These are phyloP conservation scores for Brassicogethes aeneus DNA, from an alignment of 2,888 invertebrate genomes.

Conservation along the genomic window DNA sequence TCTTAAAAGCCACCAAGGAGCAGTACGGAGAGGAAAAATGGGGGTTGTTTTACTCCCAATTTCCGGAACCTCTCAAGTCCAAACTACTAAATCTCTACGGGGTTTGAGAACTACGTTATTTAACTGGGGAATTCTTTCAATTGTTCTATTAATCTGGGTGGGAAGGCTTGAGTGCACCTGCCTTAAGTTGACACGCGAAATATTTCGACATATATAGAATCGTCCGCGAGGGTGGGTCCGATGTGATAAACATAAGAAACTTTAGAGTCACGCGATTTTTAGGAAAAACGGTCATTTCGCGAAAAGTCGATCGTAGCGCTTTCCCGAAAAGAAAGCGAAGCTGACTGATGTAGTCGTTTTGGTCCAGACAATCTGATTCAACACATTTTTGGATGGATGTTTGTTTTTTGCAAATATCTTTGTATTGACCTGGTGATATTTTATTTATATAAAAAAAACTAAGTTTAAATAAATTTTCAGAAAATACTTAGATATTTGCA, in stretches of 20 bases:
- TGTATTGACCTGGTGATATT: no score
- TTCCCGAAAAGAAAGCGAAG: no score
- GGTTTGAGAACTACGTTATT: constrained; percentile 25
- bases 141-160: constrained; percentile 23
- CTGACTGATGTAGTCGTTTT: no score
- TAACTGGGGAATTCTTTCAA: constrained; percentile 18
- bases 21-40: constrained; percentile 96
- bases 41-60: constrained; percentile 91
- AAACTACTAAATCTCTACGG: constrained; percentile 75
- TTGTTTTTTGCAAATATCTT: no score
- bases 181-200: constrained; percentile 28
- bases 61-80: constrained; percentile 86
- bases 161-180: constrained; percentile 37
- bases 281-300: not conserved
- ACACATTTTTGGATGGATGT: no score
- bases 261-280: constrained; percentile 17
- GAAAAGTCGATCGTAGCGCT: not conserved
- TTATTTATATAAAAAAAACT: no score
- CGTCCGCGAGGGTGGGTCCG: constrained; percentile 33
- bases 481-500: no score
- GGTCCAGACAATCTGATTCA: no score
- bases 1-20: constrained; percentile 90
- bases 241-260: constrained; percentile 13
- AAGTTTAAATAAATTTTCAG: no score
- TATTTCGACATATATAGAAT: constrained; percentile 10